phyloP scores from a whole-genome alignment of 1,140 invertebrate species.

The Bombus ignitus region DNA sequence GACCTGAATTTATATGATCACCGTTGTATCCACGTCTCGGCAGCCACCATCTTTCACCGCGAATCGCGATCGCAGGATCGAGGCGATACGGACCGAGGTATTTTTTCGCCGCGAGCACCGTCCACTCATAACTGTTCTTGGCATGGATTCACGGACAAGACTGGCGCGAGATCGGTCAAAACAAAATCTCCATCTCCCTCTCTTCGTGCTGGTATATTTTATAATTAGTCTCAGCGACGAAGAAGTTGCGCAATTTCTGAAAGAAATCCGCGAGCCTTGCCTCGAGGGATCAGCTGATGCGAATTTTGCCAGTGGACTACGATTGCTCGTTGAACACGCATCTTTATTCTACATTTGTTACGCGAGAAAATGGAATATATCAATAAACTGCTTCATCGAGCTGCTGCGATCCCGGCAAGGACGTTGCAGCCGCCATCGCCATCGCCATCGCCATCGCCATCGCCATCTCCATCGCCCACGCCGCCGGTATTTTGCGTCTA shows the following conservation, averaged over 20 bases:
- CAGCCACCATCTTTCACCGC: neutral
- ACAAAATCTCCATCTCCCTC: conserved; percentile 54
- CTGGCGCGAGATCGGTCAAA: conserved; percentile 47
- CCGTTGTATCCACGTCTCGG: neutral
- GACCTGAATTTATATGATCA: neutral
- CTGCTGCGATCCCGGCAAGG: conserved; percentile 55
- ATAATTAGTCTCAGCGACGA: conserved; percentile 71
- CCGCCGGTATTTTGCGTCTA: conserved; percentile 61
- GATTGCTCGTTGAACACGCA: neutral
- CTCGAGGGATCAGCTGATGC: conserved; percentile 63
- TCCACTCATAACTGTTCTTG: conserved; percentile 29
- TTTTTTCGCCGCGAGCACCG: neutral
- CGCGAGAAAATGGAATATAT: conserved; percentile 72
- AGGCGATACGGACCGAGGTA: neutral
- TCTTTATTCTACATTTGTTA: neutral
- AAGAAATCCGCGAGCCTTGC: conserved; percentile 62
- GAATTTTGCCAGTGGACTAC: conserved; percentile 23
- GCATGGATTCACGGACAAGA: conserved; percentile 34
- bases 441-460: conserved; percentile 18
- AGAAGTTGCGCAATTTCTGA: conserved; percentile 73
- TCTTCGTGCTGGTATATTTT: conserved; percentile 61
- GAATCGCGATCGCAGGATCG: neutral
- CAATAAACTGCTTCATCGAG: conserved; percentile 71
- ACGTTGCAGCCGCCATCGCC: conserved; percentile 22
- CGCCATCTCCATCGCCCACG: conserved; percentile 50